phyloP scores from a whole-genome alignment of 2,888 invertebrate species.

The Malthinus seriepunctatus region DNA sequence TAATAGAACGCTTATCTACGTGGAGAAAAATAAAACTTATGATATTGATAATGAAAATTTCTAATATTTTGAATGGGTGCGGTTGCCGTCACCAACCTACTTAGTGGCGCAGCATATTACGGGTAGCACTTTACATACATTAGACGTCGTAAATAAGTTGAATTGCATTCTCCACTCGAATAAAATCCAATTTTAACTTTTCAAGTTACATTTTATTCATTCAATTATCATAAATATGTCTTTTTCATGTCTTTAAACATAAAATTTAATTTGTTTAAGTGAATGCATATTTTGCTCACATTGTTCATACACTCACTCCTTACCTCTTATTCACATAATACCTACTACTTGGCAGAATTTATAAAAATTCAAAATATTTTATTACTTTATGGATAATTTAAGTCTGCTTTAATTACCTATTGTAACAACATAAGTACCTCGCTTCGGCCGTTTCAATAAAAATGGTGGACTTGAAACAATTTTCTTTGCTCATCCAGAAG shows the following conservation, averaged over 20 bases:
- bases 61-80: slow-evolving; percentile 20
- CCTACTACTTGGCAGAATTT: too few relatives aligned
- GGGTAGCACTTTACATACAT: slow-evolving; percentile 52
- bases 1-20: too few relatives aligned
- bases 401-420: too few relatives aligned
- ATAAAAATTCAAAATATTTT: too few relatives aligned
- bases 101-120: slow-evolving; percentile 36
- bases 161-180: slow-evolving; percentile 44
- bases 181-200: slow-evolving; percentile 52
- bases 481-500: too few relatives aligned
- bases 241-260: slow-evolving; percentile 45
- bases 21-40: too few relatives aligned
- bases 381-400: too few relatives aligned
- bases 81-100: slow-evolving; percentile 24
- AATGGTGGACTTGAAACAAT: too few relatives aligned
- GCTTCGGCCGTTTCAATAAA: too few relatives aligned
- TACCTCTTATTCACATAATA: too few relatives aligned
- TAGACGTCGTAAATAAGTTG: slow-evolving; percentile 50
- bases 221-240: slow-evolving; percentile 56
- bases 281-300: slow-evolving; percentile 36
- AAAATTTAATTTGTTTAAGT: slow-evolving; percentile 53
- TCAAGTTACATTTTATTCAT: slow-evolving; percentile 52
- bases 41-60: not conserved
- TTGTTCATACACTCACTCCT: not conserved
- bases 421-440: too few relatives aligned